phyloP scores from a whole-genome alignment of 2,797 vertebrate genomes.

The Novumbra hubbsi region DNA sequence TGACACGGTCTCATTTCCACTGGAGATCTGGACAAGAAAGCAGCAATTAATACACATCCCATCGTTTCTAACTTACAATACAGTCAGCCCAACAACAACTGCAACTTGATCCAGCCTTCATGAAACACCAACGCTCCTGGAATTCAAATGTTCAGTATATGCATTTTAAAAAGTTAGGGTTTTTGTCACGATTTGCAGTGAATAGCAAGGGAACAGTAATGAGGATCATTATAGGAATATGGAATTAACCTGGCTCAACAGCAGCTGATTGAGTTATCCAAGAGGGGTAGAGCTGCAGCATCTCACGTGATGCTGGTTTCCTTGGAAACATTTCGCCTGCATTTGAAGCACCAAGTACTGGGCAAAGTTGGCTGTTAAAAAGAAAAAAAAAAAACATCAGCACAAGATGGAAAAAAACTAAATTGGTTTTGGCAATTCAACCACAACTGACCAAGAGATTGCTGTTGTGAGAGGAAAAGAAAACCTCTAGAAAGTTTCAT shows the following conservation, averaged over 20 bases:
- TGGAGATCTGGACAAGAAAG: too few relatives aligned
- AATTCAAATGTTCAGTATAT: constrained; percentile 40
- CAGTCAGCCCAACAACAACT: too few relatives aligned
- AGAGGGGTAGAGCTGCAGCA: constrained; percentile 52
- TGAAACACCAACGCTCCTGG: constrained; percentile 21
- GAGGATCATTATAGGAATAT: constrained; percentile 59
- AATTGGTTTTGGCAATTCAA: constrained; percentile 70
- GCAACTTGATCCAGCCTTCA: constrained; percentile 25
- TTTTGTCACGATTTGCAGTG: constrained; percentile 34
- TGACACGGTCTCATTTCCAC: too few relatives aligned
- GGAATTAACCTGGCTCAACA: constrained; percentile 61
- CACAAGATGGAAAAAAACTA: constrained; percentile 49
- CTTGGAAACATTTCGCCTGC: constrained; percentile 62
- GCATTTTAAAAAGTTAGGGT: constrained; percentile 55
- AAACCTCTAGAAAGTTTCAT: constrained; percentile 48
- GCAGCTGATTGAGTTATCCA: constrained; percentile 35
- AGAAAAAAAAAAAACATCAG: constrained; percentile 45
- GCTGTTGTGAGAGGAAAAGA: constrained; percentile 56
- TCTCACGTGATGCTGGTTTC: constrained; percentile 59
- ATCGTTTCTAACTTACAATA: too few relatives aligned
- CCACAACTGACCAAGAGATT: constrained; percentile 59
- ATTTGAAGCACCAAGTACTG: constrained; percentile 45
- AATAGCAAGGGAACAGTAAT: constrained; percentile 55
- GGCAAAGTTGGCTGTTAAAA: constrained; percentile 57
- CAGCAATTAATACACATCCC: too few relatives aligned